Evolutionary conservation across 2,797 vertebrate genomes (phyloP).

Genomic region (Geotria australis): DNA sequence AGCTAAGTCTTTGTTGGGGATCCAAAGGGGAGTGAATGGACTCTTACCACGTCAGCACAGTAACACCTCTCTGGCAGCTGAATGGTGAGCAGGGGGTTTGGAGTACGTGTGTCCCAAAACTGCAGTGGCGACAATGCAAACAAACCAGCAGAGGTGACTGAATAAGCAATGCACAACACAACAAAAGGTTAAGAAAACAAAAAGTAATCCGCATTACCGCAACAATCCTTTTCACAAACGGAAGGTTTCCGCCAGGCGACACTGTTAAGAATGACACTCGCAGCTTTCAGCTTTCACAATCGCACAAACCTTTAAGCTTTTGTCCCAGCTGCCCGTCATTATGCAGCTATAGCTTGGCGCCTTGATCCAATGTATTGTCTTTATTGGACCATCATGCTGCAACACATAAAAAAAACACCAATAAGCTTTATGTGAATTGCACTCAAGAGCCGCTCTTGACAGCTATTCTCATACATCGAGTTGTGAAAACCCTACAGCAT

Average conservation of each 20-base stretch:
- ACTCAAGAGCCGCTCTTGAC: too few relatives aligned
- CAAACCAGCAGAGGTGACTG: too few relatives aligned
- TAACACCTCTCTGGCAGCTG: slow-evolving; percentile 81
- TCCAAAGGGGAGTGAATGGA: neutral
- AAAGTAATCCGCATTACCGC: too few relatives aligned
- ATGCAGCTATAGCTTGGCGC: neutral
- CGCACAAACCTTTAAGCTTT: neutral
- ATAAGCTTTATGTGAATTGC: too few relatives aligned
- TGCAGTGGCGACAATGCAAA: slow-evolving; percentile 5
- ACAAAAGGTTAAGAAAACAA: too few relatives aligned
- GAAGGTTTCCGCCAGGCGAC: too few relatives aligned
- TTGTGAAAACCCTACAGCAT: too few relatives aligned
- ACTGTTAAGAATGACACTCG: too few relatives aligned
- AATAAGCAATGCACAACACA: too few relatives aligned
- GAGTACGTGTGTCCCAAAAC: slow-evolving; percentile 96
- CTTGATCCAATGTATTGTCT: neutral
- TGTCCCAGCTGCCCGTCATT: neutral
- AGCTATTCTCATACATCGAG: too few relatives aligned
- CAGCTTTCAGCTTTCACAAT: neutral
- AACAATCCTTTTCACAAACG: too few relatives aligned
- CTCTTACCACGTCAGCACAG: slow-evolving; percentile 77
- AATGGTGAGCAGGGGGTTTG: slow-evolving; percentile 83
- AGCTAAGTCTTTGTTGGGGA: too few relatives aligned
- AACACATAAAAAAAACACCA: neutral
- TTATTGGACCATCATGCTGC: neutral